phyloP scores from a whole-genome alignment of 2,113 vertebrate species.

The Platycercus adscitus region DNA sequence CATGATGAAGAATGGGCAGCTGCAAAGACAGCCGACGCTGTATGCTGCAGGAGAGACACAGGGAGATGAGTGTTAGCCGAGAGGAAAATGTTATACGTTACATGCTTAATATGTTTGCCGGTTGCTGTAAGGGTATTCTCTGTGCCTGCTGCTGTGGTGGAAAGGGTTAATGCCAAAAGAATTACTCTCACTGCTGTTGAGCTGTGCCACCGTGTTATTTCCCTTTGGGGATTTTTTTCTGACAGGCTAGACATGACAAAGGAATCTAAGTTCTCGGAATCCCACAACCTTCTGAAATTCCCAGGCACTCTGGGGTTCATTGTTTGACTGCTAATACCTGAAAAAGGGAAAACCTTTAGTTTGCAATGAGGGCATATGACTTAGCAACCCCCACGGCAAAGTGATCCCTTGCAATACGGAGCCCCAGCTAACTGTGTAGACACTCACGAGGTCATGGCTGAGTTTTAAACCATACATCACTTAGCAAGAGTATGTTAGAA shows the following conservation, averaged over 20 bases:
- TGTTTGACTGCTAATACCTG: not conserved
- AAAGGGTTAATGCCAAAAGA: not conserved
- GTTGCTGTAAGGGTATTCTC: not conserved
- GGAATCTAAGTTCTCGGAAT: not conserved
- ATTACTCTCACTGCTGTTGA: not conserved
- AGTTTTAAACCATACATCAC: not conserved
- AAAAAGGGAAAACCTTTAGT: not conserved
- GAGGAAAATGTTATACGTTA: not conserved
- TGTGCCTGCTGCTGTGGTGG: not conserved
- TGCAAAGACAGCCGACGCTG: constrained; percentile 97
- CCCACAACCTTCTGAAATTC: not conserved
- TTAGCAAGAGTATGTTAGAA: not conserved
- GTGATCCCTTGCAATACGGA: not conserved
- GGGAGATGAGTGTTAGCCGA: not conserved
- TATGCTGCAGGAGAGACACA: constrained; percentile 82
- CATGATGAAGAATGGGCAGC: constrained; percentile 97
- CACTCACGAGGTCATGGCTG: not conserved
- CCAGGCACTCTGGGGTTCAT: not conserved
- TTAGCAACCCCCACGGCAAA: not conserved
- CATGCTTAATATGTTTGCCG: fast-evolving
- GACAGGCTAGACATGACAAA: not conserved
- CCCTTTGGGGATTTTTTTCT: not conserved
- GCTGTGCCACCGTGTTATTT: not conserved
- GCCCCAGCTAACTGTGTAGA: fast-evolving
- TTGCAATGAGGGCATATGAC: not conserved